phyloP scores from a whole-genome alignment of 1,140 invertebrate genomes.

The Zaprionus ornatus region DNA sequence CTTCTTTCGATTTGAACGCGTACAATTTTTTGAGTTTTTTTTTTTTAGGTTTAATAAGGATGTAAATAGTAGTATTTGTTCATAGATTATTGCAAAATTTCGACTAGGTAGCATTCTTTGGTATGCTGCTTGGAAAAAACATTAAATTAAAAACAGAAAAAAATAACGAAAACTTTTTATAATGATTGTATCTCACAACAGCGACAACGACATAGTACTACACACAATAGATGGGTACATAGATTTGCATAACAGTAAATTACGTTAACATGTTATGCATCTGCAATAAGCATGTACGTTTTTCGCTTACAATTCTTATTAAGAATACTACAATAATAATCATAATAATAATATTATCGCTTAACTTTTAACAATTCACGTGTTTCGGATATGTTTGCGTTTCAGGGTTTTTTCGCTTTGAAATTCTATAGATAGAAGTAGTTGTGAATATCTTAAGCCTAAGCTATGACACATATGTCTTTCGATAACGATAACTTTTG shows the following conservation, averaged over 20 bases:
- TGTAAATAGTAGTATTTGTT: conserved; percentile 14
- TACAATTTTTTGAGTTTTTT: conserved; percentile 30
- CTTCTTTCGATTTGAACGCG: conserved; percentile 40
- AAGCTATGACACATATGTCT: conserved; percentile 45
- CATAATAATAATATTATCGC: conserved; percentile 40
- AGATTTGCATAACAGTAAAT: conserved; percentile 30
- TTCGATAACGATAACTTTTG: conserved; percentile 30
- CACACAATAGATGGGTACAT: conserved; percentile 63
- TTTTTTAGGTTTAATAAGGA: conserved; percentile 19
- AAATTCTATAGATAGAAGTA: conserved; percentile 8
- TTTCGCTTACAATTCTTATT: conserved; percentile 23
- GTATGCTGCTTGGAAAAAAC: conserved; percentile 23
- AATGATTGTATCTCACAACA: conserved; percentile 84
- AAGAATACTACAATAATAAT: conserved; percentile 27
- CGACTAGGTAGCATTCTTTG: conserved; percentile 42
- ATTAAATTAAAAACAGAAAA: conserved; percentile 37
- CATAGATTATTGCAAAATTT: conserved; percentile 36
- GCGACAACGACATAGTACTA: conserved; percentile 70
- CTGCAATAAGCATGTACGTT: conserved; percentile 22
- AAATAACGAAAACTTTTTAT: conserved; percentile 50
- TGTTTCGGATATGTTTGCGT: conserved; percentile 67
- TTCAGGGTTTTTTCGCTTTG: conserved; percentile 30
- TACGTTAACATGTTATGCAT: conserved; percentile 13
- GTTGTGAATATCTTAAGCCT: conserved; percentile 47
- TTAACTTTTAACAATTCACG: conserved; percentile 69